Evolutionary conservation across 2,113 vertebrate species (phyloP).

Genomic region (Malurus cyaneus): DNA sequence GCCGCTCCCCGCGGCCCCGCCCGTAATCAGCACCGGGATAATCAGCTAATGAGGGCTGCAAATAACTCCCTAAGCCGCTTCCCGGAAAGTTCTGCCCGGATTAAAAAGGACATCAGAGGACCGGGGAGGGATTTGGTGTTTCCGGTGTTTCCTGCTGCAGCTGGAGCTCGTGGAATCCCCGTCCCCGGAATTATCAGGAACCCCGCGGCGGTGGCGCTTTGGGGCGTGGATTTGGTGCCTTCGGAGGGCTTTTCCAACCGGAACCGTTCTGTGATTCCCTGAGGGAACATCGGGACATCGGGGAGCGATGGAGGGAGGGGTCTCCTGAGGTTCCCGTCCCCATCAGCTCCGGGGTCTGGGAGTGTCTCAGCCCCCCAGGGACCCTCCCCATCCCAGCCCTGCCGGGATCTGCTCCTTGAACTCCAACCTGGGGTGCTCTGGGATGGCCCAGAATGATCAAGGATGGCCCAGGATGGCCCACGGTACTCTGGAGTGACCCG

Average conservation of each 20-base stretch:
- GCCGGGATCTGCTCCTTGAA: no score
- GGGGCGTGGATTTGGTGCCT: no score
- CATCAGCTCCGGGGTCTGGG: fast-evolving
- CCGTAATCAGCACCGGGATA: conserved; percentile 28
- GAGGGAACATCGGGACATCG: no score
- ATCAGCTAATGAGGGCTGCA: conserved; percentile 35
- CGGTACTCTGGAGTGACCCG: no score
- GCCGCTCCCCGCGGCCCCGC: background rate
- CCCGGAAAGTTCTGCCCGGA: background rate
- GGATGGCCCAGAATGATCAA: no score
- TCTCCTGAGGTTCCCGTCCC: no score
- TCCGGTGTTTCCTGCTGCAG: fast-evolving
- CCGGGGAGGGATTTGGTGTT: background rate
- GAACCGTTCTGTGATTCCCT: fast-evolving
- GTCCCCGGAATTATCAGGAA: fast-evolving
- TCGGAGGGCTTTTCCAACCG: background rate
- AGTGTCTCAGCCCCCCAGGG: background rate
- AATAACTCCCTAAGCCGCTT: conserved; percentile 55
- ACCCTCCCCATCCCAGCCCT: fast-evolving
- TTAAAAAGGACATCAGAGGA: conserved; percentile 16
- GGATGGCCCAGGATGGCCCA: no score
- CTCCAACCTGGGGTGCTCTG: no score
- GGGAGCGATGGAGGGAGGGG: fast-evolving
- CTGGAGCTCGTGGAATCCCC: background rate
- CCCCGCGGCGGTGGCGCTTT: background rate